Evolutionary conservation across 2,888 invertebrate species (phyloP).

Genomic region (Villa cingulata): DNA sequence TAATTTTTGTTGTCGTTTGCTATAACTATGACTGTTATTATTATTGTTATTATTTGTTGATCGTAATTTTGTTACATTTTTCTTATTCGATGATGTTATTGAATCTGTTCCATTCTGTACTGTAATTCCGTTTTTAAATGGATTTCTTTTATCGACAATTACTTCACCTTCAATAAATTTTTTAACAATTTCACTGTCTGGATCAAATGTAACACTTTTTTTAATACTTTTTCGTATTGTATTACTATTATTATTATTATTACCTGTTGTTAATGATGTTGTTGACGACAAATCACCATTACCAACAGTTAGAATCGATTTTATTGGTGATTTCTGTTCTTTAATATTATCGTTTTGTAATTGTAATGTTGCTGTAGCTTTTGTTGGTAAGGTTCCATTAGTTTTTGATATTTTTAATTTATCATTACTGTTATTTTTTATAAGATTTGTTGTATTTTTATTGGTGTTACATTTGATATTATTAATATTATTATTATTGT

Average conservation of each 20-base stretch:
- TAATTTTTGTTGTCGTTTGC: not conserved
- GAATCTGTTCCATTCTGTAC: not conserved
- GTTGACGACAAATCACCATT: not conserved
- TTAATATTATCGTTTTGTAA: not conserved
- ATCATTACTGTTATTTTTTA: no score
- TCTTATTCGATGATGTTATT: conserved; percentile 3
- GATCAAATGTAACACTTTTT: conserved; percentile 30
- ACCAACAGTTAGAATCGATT: conserved; percentile 4
- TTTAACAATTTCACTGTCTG: conserved; percentile 28
- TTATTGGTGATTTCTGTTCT: conserved; percentile 1
- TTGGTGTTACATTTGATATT: not conserved
- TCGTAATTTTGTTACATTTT: not conserved
- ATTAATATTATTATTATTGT: not conserved
- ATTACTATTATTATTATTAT: not conserved
- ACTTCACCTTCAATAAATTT: conserved; percentile 34
- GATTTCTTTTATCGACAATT: conserved; percentile 34
- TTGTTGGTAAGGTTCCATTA: not conserved
- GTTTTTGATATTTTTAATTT: no score
- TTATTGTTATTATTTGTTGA: no score
- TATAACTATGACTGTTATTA: not conserved
- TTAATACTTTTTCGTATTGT: conserved; percentile 16
- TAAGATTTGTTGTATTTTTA: not conserved
- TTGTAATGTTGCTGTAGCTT: not conserved
- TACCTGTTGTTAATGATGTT: not conserved
- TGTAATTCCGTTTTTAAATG: conserved; percentile 25